Base-by-base conservation (phyloP, 2,113 vertebrate genomes). In the Callithrix jacchus region DNA sequence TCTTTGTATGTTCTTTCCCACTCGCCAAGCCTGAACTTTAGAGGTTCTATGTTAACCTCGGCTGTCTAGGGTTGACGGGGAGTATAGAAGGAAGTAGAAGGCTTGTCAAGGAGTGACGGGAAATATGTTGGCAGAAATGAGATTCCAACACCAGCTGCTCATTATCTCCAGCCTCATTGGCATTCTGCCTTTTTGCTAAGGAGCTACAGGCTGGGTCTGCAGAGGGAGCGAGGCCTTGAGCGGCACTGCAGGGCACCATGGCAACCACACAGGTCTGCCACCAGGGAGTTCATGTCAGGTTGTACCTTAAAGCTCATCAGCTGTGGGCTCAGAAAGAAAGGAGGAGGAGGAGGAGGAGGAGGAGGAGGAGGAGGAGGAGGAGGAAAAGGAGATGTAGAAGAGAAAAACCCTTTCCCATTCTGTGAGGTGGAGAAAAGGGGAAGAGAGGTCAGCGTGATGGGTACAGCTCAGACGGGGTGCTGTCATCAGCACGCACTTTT, bases 261-360 rank as follows among this genome's bases (percentile, higher is more conserved):
- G 86, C 45, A 97, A 95, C 97, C 66, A 27, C 45, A 87, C 71
- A 68, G 84, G 87, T 45, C 61, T 70, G 87, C 92, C 93, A 23
- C 91, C 27, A 3, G 61, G 86, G 54, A 47, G 42, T 70, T 96
- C 88, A 14, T 61, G 52, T 82, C 91, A 95, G 64, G 32, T 80
- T 90, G 76, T 10, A 83, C n/a, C 79, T 95, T 52, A 35, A 91
- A 90, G 89, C 95, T 89, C 74, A 85, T 95, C 81, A 56, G 45
- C 95, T 96, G 90, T 87, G 47, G 74, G 35, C 82, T 97, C 66
- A 88, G 86, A 40, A 95, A 91, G 92, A 96, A 93, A 64, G 30
- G 30, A 61, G 27, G 12, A 8, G 1, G 6, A 42, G 40, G 40
- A 42, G 40, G 40, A 42, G 40, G 3, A 42, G 42, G 8, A 56